Evolutionary conservation across 2,888 invertebrate genomes (phyloP), one percentile per base, ranked within the genome.

Genomic region (Lasius fuliginosus): DNA sequence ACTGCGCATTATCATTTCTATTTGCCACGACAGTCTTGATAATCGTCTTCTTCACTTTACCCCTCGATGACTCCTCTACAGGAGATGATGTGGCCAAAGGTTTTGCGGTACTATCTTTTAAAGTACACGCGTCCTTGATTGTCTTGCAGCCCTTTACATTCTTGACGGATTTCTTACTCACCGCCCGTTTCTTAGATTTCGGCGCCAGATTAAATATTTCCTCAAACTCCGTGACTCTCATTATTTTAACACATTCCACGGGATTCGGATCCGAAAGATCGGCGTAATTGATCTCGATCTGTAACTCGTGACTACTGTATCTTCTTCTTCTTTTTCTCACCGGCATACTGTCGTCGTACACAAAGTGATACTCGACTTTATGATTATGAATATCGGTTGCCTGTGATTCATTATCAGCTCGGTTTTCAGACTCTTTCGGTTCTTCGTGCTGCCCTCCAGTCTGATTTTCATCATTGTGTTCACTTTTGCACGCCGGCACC

Each of bases 21-120:
- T 85, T 85, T 15, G 27, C 15, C 3, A 30, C 15, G 0, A 33
- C n/a, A 6, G 60, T 83, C 73, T 84, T 86, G 9, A 27, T 9
- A 9, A 58, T 11, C 4, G n/a, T 3, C n/a, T 88, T 90, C 4
- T 87, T 85, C 6, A 79, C 15, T 76, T 91, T 91, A 11, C 73
- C n/a, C 0, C 9, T 30, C 1, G 75, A 11, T 8, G 60, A 12
- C 56, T 88, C 92, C 0, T 89, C 71, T 46, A 92, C 62, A 0
- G 94, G 94, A 0, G 94, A 93, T 2, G 94, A 94, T 0, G 93
- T 90, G 3, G 93, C 93, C 12, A 94, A 69, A 36, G 93, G 93
- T 64, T 91, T 91, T 0, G 86, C 75, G 8, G 73, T 67, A 23
- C 86, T 74, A 36, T 33, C 83, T 18, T 89, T 89, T 3, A 84